Evolutionary conservation across 2,113 vertebrate genomes (phyloP).

Genomic region (Sander vitreus): DNA sequence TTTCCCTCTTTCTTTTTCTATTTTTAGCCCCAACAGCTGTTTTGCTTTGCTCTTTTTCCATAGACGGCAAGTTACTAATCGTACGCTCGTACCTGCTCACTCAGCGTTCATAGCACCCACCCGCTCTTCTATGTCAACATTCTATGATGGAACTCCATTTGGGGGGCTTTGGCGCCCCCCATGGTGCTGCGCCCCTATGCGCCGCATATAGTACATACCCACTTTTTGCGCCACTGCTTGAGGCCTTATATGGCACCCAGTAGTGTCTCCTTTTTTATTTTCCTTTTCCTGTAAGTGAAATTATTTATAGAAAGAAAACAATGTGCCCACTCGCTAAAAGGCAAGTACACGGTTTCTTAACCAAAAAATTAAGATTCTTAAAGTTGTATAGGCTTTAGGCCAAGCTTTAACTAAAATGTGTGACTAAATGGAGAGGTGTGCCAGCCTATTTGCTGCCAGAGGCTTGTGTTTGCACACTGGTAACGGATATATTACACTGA

Average conservation of each 20-base stretch:
- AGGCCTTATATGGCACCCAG: constrained; percentile 53
- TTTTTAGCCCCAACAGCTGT: too few species aligned
- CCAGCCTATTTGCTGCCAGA: constrained; percentile 40
- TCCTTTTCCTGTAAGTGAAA: constrained; percentile 19
- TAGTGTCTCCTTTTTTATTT: constrained; percentile 45
- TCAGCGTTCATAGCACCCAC: too few species aligned
- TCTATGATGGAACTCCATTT: too few species aligned
- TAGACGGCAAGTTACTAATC: too few species aligned
- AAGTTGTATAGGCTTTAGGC: constrained; percentile 59
- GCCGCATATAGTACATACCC: too few species aligned
- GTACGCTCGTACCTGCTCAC: too few species aligned
- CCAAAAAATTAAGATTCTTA: constrained; percentile 49
- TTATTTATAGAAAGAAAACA: constrained; percentile 44
- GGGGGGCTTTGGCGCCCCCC: too few species aligned
- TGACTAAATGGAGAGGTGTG: constrained; percentile 71
- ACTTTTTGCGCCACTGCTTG: too few species aligned
- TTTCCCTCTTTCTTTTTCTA: too few species aligned
- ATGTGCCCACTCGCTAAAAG: constrained; percentile 27
- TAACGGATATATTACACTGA: constrained; percentile 49
- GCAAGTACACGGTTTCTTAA: constrained; percentile 40
- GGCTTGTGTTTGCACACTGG: constrained; percentile 52
- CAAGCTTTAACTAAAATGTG: constrained; percentile 71
- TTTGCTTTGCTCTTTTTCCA: too few species aligned
- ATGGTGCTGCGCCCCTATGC: too few species aligned
- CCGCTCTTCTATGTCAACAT: too few species aligned